Base-by-base conservation (phyloP, 2,113 vertebrate species). In the Tangachromis dhanisi region DNA sequence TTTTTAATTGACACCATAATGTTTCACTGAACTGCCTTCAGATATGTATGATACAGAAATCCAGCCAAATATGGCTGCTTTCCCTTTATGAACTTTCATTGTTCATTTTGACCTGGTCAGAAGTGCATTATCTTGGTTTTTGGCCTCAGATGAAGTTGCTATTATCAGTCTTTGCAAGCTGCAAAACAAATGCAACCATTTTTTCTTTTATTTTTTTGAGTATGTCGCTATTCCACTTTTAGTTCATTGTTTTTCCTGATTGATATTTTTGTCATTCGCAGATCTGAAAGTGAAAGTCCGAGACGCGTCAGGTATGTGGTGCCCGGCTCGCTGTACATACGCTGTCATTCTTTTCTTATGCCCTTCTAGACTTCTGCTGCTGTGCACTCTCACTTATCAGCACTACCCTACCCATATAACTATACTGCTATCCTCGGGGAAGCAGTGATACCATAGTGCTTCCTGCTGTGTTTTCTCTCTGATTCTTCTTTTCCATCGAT, bases 251-350 rank as follows among this genome's bases (percentile, higher is more conserved):
- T 26, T 45, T 26, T 78, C 5, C 83, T 89, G 53, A 81, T 47
- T 16, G 5, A 59, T 85, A 1, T 91, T 16, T 89, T 11, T 91
- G 91, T 13, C 95, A 51, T 51, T 96, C 94, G 19, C 96, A 97
- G 97, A 95, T 97, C 94, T 83, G 97, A 97, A 95, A 96, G 94
- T 42, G 96, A 97, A 86, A 93, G 95, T 88, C 95, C 92, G 11
- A 93, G 94, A 92, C 96, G 94, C 33, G n/a, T 97, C 95, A 97
- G 97, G 97, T 97, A 96, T 35, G 96, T 95, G 88, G 47, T 19
- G 61, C 38, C 17, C 29, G 47, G 10, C 45, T 81, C 12, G 57
- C 29, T 66, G 12, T 7, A 10, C 31, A 83, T 31, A 40, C 2
- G 29, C 5, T 68, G 13, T 35, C 45, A 2, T 76, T 63, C 8